phyloP scores from a whole-genome alignment of 2,797 vertebrate species.

The Tokudaia muenninki region DNA sequence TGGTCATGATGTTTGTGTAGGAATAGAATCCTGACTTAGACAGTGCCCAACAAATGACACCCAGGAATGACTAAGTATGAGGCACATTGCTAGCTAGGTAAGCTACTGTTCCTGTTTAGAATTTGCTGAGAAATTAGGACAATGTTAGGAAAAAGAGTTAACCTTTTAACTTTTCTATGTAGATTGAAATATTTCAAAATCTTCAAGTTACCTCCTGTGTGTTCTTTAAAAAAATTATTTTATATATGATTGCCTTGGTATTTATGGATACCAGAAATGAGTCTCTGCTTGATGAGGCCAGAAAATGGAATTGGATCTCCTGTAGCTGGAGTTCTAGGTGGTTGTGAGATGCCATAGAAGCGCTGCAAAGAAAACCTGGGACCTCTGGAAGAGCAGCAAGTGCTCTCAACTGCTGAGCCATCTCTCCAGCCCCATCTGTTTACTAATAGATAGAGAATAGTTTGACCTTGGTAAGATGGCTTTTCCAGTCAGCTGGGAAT shows the following conservation, averaged over 20 bases:
- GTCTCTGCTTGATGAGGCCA: too few relatives aligned
- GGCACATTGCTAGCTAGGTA: not conserved
- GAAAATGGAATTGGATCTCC: not conserved
- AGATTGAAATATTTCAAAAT: conserved; percentile 55
- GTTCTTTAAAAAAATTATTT: not conserved
- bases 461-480: conserved; percentile 33
- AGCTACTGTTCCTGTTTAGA: conserved; percentile 45
- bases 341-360: not conserved
- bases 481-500: conserved; percentile 44
- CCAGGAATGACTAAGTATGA: not conserved
- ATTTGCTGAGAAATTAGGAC: conserved; percentile 25
- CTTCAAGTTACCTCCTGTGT: not conserved
- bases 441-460: conserved; percentile 63
- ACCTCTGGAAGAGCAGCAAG: not conserved
- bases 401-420: too few relatives aligned
- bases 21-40: too few relatives aligned
- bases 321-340: not conserved
- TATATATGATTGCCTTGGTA: not conserved
- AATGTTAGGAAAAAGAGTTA: conserved; percentile 31
- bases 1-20: too few relatives aligned
- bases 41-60: not conserved
- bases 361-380: not conserved
- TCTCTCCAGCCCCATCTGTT: not conserved
- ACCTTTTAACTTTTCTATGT: not conserved
- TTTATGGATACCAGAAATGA: not conserved